Evolutionary conservation across 2,113 vertebrate genomes (phyloP), one percentile per base, ranked within the genome.

Genomic region (Pterophyllum scalare): DNA sequence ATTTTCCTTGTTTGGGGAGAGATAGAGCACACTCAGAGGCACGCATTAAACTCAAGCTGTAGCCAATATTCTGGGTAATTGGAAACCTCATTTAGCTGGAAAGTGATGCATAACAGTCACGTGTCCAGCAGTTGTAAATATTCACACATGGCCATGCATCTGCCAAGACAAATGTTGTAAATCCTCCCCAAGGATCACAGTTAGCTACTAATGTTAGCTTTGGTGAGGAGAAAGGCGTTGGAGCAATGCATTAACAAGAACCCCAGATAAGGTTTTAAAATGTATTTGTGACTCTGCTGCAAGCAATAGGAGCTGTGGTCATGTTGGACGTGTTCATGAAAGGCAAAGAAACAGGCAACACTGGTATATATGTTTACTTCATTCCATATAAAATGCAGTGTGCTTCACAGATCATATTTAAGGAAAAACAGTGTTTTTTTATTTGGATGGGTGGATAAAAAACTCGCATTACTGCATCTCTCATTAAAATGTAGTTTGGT

Each of bases 1-100:
- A 77, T 72, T 85, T 40, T 80, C 86, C 79, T 91, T 89, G 74
- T 89, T 85, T 88, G 70, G 64, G 74, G 65, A 77, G 67, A 84
- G 74, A 54, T 22, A 76, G 62, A 14, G 20, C 26, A 43, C 40
- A 86, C 31, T 59, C 40, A 52, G 43, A 87, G 38, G 20, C 49
- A 56, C 2, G 3, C 46, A 46, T 77, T 65, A 12, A 72, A 84
- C 76, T 60, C 24, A 70, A 22, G 61, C 78, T 77, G 8, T 28
- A 31, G 64, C 78, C 77, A 86, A 43, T 60, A 64, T 76, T 59
- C 76, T 57, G 43, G 46, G 86, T 87, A 90, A 88, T 67, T 76
- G 81, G 81, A 92, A 64, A 88, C 75, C 43, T 82, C 46, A 67
- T 81, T 84, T 59, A 81, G 58, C 33, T 33, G 59, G 79, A 62